These are phyloP conservation scores for Acrobeloides nanus DNA, from an alignment of 2,888 invertebrate species.

Conservation along the genomic window DNA sequence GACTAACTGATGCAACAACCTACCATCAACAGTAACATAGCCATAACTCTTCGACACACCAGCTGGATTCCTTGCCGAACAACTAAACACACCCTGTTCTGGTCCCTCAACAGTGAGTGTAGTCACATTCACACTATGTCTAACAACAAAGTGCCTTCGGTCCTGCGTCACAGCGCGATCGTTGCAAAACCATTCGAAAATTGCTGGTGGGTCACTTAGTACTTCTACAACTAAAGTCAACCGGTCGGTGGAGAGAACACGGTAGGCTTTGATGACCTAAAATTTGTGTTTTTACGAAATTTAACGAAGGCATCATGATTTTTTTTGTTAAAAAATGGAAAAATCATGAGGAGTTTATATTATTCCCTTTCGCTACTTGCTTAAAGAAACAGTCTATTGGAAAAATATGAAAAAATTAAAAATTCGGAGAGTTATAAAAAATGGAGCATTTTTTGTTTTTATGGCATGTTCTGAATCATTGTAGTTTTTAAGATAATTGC, in stretches of 20 bases:
- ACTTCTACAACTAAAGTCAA: constrained; percentile 51
- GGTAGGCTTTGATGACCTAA: constrained; percentile 52
- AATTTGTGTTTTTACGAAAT: no score
- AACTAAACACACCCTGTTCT: constrained; percentile 68
- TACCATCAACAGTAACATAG: constrained; percentile 53
- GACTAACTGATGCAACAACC: constrained; percentile 51
- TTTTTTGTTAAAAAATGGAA: no score
- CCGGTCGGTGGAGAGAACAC: constrained; percentile 42
- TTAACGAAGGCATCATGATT: no score
- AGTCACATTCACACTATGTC: constrained; percentile 46
- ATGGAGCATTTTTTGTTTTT: no score
- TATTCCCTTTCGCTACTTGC: no score
- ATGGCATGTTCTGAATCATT: no score
- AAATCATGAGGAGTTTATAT: no score
- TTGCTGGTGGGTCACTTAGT: constrained; percentile 20
- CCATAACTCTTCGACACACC: constrained; percentile 64
- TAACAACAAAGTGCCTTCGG: constrained; percentile 35
- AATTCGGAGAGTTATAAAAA: no score
- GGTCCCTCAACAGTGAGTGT: constrained; percentile 44
- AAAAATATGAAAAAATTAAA: no score
- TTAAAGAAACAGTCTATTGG: no score
- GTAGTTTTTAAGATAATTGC: no score
- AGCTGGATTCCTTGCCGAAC: constrained; percentile 78
- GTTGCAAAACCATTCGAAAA: constrained; percentile 40
- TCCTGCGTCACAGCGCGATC: constrained; percentile 41